phyloP scores from a whole-genome alignment of 2,888 invertebrate species.

The Spatulosminthurus flaviceps region DNA sequence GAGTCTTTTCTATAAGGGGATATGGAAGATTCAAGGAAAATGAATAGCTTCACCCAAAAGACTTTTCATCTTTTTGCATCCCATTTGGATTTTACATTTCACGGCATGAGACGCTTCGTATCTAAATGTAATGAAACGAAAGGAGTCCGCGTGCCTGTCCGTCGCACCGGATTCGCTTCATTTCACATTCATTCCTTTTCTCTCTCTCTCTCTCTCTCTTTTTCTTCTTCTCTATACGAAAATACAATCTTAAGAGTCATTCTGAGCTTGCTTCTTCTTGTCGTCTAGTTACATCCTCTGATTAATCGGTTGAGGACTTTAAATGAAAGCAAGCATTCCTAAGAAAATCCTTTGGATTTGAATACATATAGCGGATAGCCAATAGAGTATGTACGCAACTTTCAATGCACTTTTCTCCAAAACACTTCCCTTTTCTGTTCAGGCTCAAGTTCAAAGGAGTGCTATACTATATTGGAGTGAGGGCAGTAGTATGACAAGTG shows the following conservation, averaged over 20 bases:
- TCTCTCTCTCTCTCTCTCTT: not conserved
- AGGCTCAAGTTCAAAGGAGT: too few species aligned
- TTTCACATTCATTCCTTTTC: constrained; percentile 39
- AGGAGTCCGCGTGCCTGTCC: constrained; percentile 40
- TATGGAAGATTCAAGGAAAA: not conserved
- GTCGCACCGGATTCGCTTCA: constrained; percentile 33
- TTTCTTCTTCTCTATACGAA: not conserved
- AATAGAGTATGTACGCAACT: too few species aligned
- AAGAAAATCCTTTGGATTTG: constrained; percentile 29
- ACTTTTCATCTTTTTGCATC: constrained; percentile 30
- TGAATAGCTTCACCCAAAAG: constrained; percentile 19
- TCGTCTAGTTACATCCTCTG: constrained; percentile 49
- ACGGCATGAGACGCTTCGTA: constrained; percentile 19
- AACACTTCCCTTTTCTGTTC: too few species aligned
- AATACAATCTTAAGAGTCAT: constrained; percentile 40
- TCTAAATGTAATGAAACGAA: constrained; percentile 36
- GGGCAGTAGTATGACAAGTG: too few species aligned
- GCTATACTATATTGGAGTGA: too few species aligned
- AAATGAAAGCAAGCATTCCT: constrained; percentile 53
- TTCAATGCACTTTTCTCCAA: too few species aligned
- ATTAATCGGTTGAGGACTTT: constrained; percentile 50
- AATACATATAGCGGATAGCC: not conserved
- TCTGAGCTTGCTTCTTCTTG: constrained; percentile 16
- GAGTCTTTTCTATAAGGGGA: not conserved
- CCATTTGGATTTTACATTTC: constrained; percentile 34